Evolutionary conservation across 2,113 vertebrate genomes (phyloP), one percentile per base, ranked within the genome.

Genomic region (Apeltes quadracus): DNA sequence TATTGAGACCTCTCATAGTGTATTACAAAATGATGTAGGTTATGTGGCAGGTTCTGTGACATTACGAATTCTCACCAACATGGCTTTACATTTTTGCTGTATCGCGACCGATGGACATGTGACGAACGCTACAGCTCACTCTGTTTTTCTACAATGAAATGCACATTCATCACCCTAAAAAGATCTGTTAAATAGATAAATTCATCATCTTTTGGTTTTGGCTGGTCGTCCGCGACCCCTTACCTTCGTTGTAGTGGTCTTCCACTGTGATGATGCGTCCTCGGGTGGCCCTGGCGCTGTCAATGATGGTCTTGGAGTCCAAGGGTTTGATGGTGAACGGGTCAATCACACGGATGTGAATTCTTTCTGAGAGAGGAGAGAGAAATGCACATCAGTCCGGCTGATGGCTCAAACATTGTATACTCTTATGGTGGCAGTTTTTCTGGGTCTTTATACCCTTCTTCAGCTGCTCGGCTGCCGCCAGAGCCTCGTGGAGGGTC

Each of bases 221-320:
- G 54, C 36, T 5, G 15, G 9, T 27, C 2, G 8, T 51, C 41
- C 53, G 15, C 25, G 0, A n/a, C 34, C 48, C 22, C 78, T 86
- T 78, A 97, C 97, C 97, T 93, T 98, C 96, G 6, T 94, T 94
- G 86, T 98, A 98, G 85, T 98, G 97, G 82, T 98, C 97, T 83
- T 98, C 97, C 88, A 98, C 96, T 0, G 96, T 97, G 89, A 98
- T 91, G 85, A 98, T 94, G 82, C 95, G 94, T 76, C 96, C 96
- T 81, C 95, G 95, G 78, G 96, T 98, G 0, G 91, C 95, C 34
- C 90, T 94, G 71, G 93, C 95, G 0, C 85, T 94, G 59, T 97
- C 95, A 0, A 95, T 93, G 64, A 98, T 95, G 81, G 95, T 95
- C 73, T 97, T 96, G 67, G 89, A 93, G 88, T 98, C 97, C 94